Evolutionary conservation across 1,140 invertebrate species (phyloP).

Genomic region (Penaeus indicus): DNA sequence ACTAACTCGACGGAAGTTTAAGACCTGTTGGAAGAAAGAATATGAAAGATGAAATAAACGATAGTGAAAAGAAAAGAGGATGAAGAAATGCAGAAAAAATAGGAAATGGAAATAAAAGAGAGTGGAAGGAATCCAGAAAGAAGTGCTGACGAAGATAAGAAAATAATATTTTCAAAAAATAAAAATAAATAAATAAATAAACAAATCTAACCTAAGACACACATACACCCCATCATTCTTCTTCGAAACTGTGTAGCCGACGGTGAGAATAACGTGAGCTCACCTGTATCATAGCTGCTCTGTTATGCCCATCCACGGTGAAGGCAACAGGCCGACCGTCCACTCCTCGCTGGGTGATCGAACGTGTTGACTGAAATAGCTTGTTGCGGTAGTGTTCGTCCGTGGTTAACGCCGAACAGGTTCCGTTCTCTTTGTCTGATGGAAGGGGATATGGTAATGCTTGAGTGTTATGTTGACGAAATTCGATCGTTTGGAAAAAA

Average conservation of each 20-base stretch:
- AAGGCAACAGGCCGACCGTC: constrained; percentile 44
- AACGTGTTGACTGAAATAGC: constrained; percentile 50
- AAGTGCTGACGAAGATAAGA: background rate
- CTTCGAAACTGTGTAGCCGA: too few relatives aligned
- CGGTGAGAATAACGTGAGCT: background rate
- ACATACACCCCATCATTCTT: background rate
- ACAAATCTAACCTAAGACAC: background rate
- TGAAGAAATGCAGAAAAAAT: background rate
- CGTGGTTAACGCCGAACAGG: constrained; percentile 31
- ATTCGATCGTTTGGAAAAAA: too few relatives aligned
- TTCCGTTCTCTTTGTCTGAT: constrained; percentile 19
- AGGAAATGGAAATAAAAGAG: background rate
- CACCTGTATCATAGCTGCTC: constrained; percentile 54
- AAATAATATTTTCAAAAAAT: background rate
- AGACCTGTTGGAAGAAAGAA: constrained; percentile 35
- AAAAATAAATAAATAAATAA: background rate
- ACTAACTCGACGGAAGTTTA: constrained; percentile 57
- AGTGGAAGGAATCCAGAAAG: background rate
- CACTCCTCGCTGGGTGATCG: background rate
- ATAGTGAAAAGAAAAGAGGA: background rate
- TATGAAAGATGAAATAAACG: background rate
- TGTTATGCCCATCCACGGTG: constrained; percentile 57
- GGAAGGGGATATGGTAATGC: background rate
- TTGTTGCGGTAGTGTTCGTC: constrained; percentile 38
- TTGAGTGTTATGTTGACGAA: too few relatives aligned